Conservation (phyloP, 2,113 vertebrate genomes). For the Pachycephala philippinensis region DNA sequence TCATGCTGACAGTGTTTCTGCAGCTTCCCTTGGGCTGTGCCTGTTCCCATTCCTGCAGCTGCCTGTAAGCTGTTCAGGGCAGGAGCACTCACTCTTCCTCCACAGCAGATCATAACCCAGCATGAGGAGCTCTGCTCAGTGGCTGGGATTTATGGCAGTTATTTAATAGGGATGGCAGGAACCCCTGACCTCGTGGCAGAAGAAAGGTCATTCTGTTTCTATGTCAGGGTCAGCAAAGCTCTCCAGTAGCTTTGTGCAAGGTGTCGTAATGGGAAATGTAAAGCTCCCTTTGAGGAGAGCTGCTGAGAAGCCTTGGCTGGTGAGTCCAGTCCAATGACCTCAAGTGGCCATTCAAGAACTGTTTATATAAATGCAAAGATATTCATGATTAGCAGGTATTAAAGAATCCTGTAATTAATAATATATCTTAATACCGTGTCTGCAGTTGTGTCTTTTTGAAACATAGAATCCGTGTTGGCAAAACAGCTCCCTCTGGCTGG, state of each 20-base stretch:
- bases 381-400: neutral
- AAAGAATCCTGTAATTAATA: neutral
- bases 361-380: neutral
- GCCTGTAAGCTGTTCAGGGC: neutral
- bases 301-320: neutral
- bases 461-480: neutral
- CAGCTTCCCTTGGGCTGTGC: neutral
- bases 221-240: neutral
- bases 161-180: neutral
- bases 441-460: neutral
- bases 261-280: neutral
- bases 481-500: neutral
- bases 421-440: neutral
- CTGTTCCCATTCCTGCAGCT: neutral
- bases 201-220: neutral
- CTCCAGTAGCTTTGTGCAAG: neutral
- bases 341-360: neutral
- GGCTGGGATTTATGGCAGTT: neutral
- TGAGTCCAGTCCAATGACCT: neutral
- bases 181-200: neutral
- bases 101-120: neutral
- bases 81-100: neutral
- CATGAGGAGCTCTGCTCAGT: rapidly evolving
- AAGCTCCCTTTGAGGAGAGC: neutral
- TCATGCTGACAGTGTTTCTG: neutral